Evolutionary conservation across 1,140 invertebrate genomes (phyloP).

Genomic region (Lamellibrachia luymesi): DNA sequence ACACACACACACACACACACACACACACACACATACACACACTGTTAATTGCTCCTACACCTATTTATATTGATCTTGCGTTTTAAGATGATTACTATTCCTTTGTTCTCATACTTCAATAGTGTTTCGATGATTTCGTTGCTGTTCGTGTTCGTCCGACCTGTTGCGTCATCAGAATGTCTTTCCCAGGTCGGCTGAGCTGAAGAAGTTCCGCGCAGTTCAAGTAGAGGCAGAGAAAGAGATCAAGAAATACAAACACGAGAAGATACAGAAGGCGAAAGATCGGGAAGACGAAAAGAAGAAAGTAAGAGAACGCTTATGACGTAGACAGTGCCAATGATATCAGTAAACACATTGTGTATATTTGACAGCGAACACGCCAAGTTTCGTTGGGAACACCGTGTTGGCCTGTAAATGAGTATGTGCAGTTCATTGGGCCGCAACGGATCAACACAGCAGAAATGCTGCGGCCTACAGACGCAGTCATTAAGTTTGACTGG

Average conservation of each 20-base stretch:
- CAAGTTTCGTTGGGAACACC: neutral
- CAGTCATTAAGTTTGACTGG: neutral
- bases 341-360: constrained; percentile 4
- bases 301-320: constrained; percentile 18
- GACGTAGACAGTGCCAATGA: no score
- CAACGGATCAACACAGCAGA: neutral
- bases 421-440: neutral
- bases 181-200: constrained; percentile 18
- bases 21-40: neutral
- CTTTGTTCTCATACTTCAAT: neutral
- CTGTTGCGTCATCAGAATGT: neutral
- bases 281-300: constrained; percentile 30
- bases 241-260: constrained; percentile 24
- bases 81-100: neutral
- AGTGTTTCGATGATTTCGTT: neutral
- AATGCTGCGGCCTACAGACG: neutral
- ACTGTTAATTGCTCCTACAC: neutral
- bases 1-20: neutral
- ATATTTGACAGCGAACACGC: neutral
- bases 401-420: neutral
- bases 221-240: constrained; percentile 31
- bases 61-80: neutral
- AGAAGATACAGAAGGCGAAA: constrained; percentile 22
- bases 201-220: constrained; percentile 25
- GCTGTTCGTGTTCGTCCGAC: neutral